These are phyloP conservation scores for Prolemur simus DNA, from an alignment of 2,113 vertebrate genomes.

Conservation along the genomic window DNA sequence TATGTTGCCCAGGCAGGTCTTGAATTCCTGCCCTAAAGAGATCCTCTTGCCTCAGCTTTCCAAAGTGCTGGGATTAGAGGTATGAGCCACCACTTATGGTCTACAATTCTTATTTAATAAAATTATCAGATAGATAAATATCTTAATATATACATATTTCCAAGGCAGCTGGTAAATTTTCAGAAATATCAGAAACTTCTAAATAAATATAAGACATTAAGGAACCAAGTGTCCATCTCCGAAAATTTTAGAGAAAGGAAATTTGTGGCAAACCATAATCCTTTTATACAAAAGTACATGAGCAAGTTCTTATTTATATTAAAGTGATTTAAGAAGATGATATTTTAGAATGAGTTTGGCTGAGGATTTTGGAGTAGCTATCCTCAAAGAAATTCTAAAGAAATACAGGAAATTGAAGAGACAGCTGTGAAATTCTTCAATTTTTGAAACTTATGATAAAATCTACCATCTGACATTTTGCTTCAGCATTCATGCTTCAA, in stretches of 20 bases:
- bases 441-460: constrained; percentile 25
- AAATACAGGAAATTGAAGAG: constrained; percentile 54
- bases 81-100: no score
- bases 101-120: constrained; percentile 28
- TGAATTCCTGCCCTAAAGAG: no score
- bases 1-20: no score
- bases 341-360: constrained; percentile 46
- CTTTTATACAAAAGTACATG: background rate
- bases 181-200: fast-evolving
- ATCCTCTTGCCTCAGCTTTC: no score
- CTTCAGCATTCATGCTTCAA: constrained; percentile 16
- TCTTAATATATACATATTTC: background rate
- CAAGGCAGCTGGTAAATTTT: background rate
- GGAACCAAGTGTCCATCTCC: background rate
- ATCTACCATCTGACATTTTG: background rate
- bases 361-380: background rate
- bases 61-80: no score
- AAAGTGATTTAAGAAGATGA: constrained; percentile 33
- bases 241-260: background rate
- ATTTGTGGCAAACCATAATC: background rate
- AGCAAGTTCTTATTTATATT: constrained; percentile 27
- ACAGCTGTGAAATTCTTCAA: constrained; percentile 42
- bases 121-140: constrained; percentile 47
- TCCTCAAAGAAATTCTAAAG: constrained; percentile 43
- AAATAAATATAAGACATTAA: constrained; percentile 9